These are phyloP conservation scores for Cepaea nemoralis DNA, from an alignment of 1,140 invertebrate species.

Conservation along the genomic window DNA sequence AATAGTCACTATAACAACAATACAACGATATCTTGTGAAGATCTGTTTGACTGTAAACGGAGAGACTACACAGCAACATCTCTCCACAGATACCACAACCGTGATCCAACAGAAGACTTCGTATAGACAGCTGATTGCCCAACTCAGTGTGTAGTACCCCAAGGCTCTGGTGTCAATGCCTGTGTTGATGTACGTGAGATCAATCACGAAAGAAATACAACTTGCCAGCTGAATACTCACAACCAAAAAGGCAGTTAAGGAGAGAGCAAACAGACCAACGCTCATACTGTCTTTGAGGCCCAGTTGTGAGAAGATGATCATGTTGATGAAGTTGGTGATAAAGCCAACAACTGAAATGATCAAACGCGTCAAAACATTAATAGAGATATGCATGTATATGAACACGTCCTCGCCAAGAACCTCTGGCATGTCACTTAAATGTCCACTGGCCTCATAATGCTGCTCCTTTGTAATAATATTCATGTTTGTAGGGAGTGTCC, in stretches of 20 bases:
- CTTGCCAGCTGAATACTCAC: not conserved
- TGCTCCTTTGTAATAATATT: too few relatives aligned
- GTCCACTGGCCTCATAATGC: too few relatives aligned
- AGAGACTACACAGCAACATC: not conserved
- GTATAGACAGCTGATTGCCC: not conserved
- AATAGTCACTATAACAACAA: not conserved
- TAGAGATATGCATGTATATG: too few relatives aligned
- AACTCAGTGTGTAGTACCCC: not conserved
- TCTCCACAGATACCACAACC: not conserved
- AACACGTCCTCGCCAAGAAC: too few relatives aligned
- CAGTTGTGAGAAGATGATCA: not conserved
- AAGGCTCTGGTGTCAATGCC: not conserved
- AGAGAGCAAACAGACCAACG: not conserved
- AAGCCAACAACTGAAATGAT: not conserved
- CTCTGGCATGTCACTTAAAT: too few relatives aligned
- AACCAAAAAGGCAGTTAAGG: not conserved
- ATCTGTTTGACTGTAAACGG: not conserved
- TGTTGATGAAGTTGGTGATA: not conserved
- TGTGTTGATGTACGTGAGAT: not conserved
- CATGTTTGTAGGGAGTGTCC: too few relatives aligned
- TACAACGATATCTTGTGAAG: slow-evolving; percentile 8
- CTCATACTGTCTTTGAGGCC: not conserved
- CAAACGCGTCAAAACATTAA: too few relatives aligned
- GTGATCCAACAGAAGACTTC: not conserved
- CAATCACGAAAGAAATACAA: not conserved